These are phyloP conservation scores for Periphyllus acericola DNA, from an alignment of 2,888 invertebrate species.

Conservation along the genomic window DNA sequence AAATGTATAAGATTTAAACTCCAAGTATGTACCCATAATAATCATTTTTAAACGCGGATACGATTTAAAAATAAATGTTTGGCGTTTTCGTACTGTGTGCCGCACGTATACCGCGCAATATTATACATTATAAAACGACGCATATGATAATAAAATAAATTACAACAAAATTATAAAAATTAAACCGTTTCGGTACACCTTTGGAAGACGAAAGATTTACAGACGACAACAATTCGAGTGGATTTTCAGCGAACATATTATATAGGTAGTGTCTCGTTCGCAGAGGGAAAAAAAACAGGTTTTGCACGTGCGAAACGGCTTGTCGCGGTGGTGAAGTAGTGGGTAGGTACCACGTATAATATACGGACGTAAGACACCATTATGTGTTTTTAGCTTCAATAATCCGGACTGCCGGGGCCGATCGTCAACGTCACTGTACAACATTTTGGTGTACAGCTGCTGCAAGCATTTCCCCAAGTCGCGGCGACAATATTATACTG, in stretches of 20 bases:
- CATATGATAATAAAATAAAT: not conserved
- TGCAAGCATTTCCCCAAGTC: no score
- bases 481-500: no score
- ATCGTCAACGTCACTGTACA: not conserved
- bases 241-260: slow-evolving; percentile 1
- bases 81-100: no score
- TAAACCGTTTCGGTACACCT: not conserved
- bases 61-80: no score
- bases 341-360: no score
- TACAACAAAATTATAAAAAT: not conserved
- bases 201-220: not conserved
- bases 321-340: not conserved
- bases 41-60: no score
- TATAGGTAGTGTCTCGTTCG: not conserved
- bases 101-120: no score
- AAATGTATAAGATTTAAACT: no score
- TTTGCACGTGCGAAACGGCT: slow-evolving; percentile 26
- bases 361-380: not conserved
- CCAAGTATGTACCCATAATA: no score
- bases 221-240: not conserved
- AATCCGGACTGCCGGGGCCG: slow-evolving; percentile 1
- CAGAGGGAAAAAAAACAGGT: slow-evolving; percentile 31
- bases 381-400: slow-evolving; percentile 28
- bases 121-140: not conserved
- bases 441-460: no score